Evolutionary conservation across 2,797 vertebrate genomes (phyloP).

Genomic region (Streptopelia turtur): DNA sequence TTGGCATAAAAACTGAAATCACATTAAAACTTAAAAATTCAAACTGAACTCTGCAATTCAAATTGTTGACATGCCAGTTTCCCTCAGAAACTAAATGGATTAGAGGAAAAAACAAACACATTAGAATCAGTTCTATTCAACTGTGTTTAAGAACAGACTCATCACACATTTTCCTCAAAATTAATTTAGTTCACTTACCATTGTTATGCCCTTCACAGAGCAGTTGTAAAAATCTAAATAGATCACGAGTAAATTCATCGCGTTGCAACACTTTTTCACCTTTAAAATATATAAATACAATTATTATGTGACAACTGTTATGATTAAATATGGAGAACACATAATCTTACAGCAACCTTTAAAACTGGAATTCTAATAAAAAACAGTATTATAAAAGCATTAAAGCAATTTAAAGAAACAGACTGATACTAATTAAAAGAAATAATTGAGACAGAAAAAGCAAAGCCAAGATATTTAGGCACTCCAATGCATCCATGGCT

Average conservation of each 20-base stretch:
- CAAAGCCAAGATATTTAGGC: conserved; percentile 67
- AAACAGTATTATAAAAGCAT: conserved; percentile 62
- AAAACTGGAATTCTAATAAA: conserved; percentile 53
- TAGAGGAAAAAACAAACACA: neutral
- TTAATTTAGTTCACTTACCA: conserved; percentile 79
- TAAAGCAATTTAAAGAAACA: conserved; percentile 69
- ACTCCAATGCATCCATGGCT: conserved; percentile 63
- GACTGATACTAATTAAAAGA: conserved; percentile 64
- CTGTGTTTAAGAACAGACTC: neutral
- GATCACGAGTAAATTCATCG: conserved; percentile 96
- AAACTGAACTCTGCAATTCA: neutral
- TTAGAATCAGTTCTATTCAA: neutral
- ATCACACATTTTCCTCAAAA: neutral
- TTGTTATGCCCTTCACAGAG: conserved; percentile 99
- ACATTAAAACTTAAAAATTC: neutral
- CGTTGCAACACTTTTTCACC: conserved; percentile 99
- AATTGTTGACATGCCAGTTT: neutral
- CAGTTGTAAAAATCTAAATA: conserved; percentile 97
- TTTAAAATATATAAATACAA: conserved; percentile 76
- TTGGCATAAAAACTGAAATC: neutral
- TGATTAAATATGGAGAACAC: conserved; percentile 44
- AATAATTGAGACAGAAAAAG: conserved; percentile 72
- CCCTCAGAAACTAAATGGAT: neutral
- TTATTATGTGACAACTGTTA: conserved; percentile 30
- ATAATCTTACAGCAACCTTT: conserved; percentile 52